Evolutionary conservation across 2,113 vertebrate genomes (phyloP).

Genomic region (Ciconia maguari): DNA sequence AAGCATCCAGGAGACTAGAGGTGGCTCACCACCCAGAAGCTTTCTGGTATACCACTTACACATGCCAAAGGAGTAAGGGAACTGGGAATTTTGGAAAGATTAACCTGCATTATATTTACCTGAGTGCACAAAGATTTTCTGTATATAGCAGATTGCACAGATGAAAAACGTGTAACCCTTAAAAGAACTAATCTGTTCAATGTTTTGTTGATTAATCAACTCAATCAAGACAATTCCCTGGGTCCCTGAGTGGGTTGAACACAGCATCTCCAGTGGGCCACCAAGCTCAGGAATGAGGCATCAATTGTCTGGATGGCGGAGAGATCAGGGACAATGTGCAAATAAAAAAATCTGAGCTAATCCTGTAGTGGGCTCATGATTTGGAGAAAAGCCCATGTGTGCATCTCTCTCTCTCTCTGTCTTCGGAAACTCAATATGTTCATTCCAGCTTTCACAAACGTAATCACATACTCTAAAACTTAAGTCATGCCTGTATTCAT

Average conservation of each 20-base stretch:
- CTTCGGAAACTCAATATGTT: background rate
- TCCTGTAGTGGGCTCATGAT: background rate
- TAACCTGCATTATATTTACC: background rate
- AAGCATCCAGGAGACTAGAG: background rate
- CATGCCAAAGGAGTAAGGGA: background rate
- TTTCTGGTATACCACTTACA: background rate
- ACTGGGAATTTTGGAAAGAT: background rate
- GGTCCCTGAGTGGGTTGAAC: background rate
- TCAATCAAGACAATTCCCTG: background rate
- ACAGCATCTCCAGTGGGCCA: background rate
- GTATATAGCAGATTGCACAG: background rate
- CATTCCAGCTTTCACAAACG: background rate
- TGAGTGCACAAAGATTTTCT: background rate
- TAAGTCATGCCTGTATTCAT: background rate
- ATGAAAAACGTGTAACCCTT: background rate
- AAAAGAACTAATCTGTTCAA: background rate
- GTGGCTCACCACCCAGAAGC: background rate
- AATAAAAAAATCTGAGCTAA: background rate
- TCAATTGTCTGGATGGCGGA: background rate
- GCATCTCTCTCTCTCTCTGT: background rate
- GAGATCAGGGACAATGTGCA: background rate
- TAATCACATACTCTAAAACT: background rate
- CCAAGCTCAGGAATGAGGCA: background rate
- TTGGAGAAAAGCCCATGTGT: background rate
- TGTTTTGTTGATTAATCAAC: background rate